phyloP scores from a whole-genome alignment of 2,113 vertebrate genomes.

The Tachysurus vachellii region DNA sequence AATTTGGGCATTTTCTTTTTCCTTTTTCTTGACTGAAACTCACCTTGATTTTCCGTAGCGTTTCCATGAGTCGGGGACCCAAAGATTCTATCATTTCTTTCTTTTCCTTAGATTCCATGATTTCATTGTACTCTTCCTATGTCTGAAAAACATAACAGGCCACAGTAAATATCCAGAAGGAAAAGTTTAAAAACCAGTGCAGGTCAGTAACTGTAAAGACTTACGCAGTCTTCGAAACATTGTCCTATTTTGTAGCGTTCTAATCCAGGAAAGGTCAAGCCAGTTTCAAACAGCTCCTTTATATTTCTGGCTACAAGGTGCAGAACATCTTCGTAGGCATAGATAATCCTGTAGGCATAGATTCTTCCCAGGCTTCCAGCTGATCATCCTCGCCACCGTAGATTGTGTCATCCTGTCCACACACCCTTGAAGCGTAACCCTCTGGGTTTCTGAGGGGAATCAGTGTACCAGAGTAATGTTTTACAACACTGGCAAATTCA shows the following conservation, averaged over 20 bases:
- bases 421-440: conserved; percentile 15
- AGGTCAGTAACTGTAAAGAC: neutral
- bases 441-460: conserved; percentile 39
- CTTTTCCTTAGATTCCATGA: conserved; percentile 24
- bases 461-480: neutral
- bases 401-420: conserved; percentile 41
- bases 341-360: conserved; percentile 40
- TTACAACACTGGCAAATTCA: neutral
- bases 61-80: neutral
- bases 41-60: neutral
- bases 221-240: conserved; percentile 51
- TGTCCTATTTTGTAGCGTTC: conserved; percentile 25
- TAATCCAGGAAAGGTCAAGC: conserved; percentile 30
- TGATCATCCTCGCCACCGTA: conserved; percentile 32
- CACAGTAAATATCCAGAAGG: neutral
- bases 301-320: conserved; percentile 43
- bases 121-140: conserved; percentile 35
- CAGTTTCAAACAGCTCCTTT: conserved; percentile 13
- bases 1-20: neutral
- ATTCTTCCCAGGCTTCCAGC: conserved; percentile 50
- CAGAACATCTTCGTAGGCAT: conserved; percentile 43
- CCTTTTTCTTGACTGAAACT: neutral
- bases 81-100: conserved; percentile 27
- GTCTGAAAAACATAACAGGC: conserved; percentile 11
- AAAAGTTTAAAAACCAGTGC: neutral